Base-by-base conservation (phyloP, 2,113 vertebrate genomes). In the Cricetomys ansorgei region DNA sequence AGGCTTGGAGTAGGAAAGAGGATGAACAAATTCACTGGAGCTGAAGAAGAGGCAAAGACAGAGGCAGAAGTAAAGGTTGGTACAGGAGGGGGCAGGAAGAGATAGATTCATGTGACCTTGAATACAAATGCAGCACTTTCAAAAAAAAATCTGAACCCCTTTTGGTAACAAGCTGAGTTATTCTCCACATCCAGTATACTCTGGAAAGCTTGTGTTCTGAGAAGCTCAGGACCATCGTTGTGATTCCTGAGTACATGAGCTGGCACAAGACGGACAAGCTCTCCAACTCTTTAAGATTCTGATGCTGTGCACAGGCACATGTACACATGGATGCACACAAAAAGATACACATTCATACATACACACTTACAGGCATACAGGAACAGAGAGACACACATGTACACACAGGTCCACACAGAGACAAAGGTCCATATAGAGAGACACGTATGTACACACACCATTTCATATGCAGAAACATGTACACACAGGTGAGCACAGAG, bases 211-310 rank as follows among this genome's bases (percentile, higher is more conserved):
- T 37, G 31, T 29, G 25, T 34, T 43, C 50, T 43, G 98, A 97
- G 95, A 98, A 95, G 0, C 98, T 88, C 0, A 96, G 98, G 0
- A 98, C 67, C 4, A 94, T 65, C 62, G 98, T 69, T 6, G 98
- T 81, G 0, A 98, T 96, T 98, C 91, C 62, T 97, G 97, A 65
- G 98, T 48, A 98, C 88, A 43, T 98, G 98, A 0, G 98, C 37
- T 0, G 97, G 98, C 85, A 98, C 43, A 97, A 98, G 19, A 0
- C 98, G 97, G 0, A 95, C 96, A 96, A 97, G 11, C 0, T 57
- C 95, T 43, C 98, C 80, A 7, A 98, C 98, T 76, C 75, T 45
- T 75, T 96, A 89, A 55, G 97, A 95, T 73, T 96, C 27, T 62
- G 89, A 91, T n/a, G 97, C 98, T 98, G 97, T 45, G 96, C 3